A percentile compares a stretch with the other conserved stretches of the same genome.
Evolutionary conservation across 1,140 invertebrate genomes (phyloP).

Genomic region (Zaprionus kolodkinae): DNA sequence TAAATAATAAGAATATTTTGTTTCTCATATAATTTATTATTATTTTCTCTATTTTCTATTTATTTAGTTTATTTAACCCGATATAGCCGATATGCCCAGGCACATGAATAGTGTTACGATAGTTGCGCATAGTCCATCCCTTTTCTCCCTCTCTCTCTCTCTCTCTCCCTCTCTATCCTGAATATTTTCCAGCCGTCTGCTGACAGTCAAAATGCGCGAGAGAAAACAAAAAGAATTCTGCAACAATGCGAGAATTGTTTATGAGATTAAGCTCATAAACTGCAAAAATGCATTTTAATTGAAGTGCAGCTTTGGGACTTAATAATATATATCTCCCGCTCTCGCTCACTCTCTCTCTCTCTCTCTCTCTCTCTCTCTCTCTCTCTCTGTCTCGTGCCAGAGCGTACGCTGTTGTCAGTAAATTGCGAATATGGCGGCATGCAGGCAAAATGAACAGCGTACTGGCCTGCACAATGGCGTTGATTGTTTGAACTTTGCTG

Average conservation of each 20-base stretch:
- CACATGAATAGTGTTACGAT: not conserved
- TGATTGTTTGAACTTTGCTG: slow-evolving; percentile 79
- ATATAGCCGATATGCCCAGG: not conserved
- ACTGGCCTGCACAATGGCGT: slow-evolving; percentile 63
- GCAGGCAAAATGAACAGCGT: slow-evolving; percentile 58
- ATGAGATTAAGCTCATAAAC: slow-evolving; percentile 82
- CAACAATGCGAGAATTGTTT: slow-evolving; percentile 81
- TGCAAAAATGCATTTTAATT: slow-evolving; percentile 83
- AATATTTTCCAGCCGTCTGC: slow-evolving; percentile 52
- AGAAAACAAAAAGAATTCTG: slow-evolving; percentile 42
- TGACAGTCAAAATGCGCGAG: slow-evolving; percentile 53
- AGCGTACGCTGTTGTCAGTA: slow-evolving; percentile 50
- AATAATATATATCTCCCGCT: slow-evolving; percentile 53
- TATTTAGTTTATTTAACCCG: not conserved
- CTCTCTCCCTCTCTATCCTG: not conserved
- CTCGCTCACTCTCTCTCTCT: no score
- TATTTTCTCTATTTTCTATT: no score
- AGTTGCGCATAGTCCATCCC: not conserved
- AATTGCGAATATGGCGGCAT: slow-evolving; percentile 66
- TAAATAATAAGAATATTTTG: no score
- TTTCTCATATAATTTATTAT: no score
- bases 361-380: slow-evolving; percentile 1
- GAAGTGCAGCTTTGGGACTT: slow-evolving; percentile 83
- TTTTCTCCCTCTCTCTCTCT: not conserved
- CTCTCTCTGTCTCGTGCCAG: not conserved